phyloP scores from a whole-genome alignment of 2,113 vertebrate genomes.

The Anser cygnoides region DNA sequence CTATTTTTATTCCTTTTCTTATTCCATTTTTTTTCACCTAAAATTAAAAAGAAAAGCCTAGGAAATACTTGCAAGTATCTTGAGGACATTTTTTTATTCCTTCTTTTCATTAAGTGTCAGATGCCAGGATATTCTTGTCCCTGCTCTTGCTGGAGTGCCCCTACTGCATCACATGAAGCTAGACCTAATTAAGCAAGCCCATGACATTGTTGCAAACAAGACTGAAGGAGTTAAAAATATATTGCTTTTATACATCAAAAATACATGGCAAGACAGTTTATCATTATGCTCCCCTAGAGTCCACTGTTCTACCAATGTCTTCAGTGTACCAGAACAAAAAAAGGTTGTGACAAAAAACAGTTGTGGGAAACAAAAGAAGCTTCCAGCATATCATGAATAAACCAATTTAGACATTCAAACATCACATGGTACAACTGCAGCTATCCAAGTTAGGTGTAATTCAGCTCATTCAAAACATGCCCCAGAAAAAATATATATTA shows the following conservation, averaged over 20 bases:
- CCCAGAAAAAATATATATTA: background rate
- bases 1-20: background rate
- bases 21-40: background rate
- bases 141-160: background rate
- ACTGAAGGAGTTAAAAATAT: background rate
- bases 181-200: background rate
- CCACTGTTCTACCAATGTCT: background rate
- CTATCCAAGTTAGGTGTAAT: background rate
- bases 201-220: background rate
- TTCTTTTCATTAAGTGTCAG: background rate
- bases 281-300: background rate
- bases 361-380: background rate
- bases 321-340: background rate
- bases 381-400: background rate
- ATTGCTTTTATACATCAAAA: background rate
- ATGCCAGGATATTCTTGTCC: background rate
- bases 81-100: background rate
- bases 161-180: background rate
- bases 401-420: background rate
- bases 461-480: background rate
- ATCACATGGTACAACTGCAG: background rate
- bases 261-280: background rate
- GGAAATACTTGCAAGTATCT: background rate
- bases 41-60: background rate
- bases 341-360: background rate